These are phyloP conservation scores for Schizothorax lantsangensis DNA, from an alignment of 2,797 vertebrate genomes.

Conservation along the genomic window DNA sequence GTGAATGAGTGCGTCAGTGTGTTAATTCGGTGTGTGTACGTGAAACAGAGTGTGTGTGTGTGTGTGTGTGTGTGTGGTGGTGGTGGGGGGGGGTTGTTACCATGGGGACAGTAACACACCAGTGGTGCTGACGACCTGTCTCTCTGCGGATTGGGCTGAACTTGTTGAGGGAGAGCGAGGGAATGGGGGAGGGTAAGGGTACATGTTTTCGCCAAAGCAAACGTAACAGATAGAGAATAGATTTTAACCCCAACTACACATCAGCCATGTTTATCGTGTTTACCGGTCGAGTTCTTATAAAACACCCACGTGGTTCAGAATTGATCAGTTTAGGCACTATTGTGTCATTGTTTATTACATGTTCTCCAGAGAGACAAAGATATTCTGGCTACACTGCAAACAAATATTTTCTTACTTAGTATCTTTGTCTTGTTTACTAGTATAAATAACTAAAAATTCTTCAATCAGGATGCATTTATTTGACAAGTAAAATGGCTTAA, in stretches of 20 bases:
- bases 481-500: not conserved
- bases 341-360: slow-evolving; percentile 55
- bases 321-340: slow-evolving; percentile 56
- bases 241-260: not conserved
- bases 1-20: slow-evolving; percentile 36
- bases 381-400: slow-evolving; percentile 32
- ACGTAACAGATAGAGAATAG: not conserved
- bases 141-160: slow-evolving; percentile 77
- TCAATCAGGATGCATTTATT: not conserved
- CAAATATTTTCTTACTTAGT: not conserved
- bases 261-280: not conserved
- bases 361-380: slow-evolving; percentile 58
- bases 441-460: not conserved
- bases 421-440: not conserved
- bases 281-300: slow-evolving; percentile 39
- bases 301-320: slow-evolving; percentile 57
- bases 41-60: slow-evolving; percentile 31
- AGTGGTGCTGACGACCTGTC: slow-evolving; percentile 83
- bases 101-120: slow-evolving; percentile 87
- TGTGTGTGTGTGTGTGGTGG: slow-evolving; percentile 41
- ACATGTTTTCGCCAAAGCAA: slow-evolving; percentile 16
- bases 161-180: slow-evolving; percentile 71
- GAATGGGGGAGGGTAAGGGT: slow-evolving; percentile 45
- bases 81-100: slow-evolving; percentile 76
- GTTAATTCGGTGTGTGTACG: slow-evolving; percentile 31